These are phyloP conservation scores for Parambassis ranga DNA, from an alignment of 2,797 vertebrate species.

Conservation along the genomic window DNA sequence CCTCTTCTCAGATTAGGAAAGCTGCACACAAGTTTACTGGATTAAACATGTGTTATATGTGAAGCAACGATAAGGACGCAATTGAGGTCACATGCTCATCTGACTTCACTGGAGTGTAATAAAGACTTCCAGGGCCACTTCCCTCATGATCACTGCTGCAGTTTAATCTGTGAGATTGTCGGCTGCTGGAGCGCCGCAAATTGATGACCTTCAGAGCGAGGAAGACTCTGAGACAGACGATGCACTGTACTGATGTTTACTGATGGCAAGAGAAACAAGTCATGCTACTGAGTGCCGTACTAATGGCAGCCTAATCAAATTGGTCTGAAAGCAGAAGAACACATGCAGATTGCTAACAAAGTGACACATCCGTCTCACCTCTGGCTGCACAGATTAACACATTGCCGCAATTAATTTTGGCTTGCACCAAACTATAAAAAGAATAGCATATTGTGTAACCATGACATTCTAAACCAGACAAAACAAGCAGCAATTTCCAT, in stretches of 20 bases:
- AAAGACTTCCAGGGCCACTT: slow-evolving; percentile 9
- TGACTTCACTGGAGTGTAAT: slow-evolving; percentile 22
- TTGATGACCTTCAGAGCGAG: slow-evolving; percentile 7
- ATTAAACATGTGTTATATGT: slow-evolving; percentile 4
- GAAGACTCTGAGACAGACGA: slow-evolving; percentile 1
- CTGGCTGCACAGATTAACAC: slow-evolving; percentile 42
- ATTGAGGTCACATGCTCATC: slow-evolving; percentile 12
- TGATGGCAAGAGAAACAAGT: background rate
- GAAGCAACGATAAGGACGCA: background rate
- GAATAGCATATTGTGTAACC: slow-evolving; percentile 33
- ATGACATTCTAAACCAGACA: background rate
- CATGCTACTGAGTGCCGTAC: background rate
- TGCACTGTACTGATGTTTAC: background rate
- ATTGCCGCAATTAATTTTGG: slow-evolving; percentile 45
- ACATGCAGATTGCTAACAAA: slow-evolving; percentile 13
- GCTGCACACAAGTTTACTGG: background rate
- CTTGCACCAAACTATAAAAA: slow-evolving; percentile 31
- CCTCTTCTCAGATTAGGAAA: background rate
- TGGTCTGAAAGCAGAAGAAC: slow-evolving; percentile 2
- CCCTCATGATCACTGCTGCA: slow-evolving; percentile 7
- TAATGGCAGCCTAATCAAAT: slow-evolving; percentile 3
- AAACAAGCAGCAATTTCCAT: background rate
- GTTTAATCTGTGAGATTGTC: slow-evolving; percentile 7
- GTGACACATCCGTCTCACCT: slow-evolving; percentile 23
- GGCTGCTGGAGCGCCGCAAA: background rate